A percentile compares a stretch with the other conserved stretches of the same genome.
These are phyloP conservation scores for Falco columbarius DNA, from an alignment of 2,797 vertebrate genomes.

Conservation along the genomic window DNA sequence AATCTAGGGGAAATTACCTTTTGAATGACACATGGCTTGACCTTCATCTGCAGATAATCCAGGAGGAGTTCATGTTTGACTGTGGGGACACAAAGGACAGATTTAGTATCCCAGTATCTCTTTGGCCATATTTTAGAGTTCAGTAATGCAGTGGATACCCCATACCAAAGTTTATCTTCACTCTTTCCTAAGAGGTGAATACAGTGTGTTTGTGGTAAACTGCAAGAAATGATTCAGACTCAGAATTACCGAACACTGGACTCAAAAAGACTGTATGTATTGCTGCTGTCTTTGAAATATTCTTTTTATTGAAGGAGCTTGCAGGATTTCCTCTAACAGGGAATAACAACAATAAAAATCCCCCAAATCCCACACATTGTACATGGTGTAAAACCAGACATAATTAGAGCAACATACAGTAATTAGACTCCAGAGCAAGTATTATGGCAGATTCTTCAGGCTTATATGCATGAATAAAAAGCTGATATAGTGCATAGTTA, in stretches of 20 bases:
- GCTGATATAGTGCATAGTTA: not conserved
- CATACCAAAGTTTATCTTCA: not conserved
- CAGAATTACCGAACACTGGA: not conserved
- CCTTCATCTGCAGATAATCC: slow-evolving; percentile 45
- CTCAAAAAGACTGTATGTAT: not conserved
- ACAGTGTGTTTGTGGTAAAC: not conserved
- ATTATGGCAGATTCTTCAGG: not conserved
- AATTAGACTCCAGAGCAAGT: slow-evolving; percentile 1
- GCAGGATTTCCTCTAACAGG: not conserved
- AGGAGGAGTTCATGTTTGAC: not conserved
- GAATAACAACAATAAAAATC: not conserved
- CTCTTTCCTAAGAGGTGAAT: not conserved
- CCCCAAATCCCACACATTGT: not conserved
- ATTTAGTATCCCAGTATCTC: not conserved
- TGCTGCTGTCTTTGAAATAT: not conserved
- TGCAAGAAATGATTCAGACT: not conserved
- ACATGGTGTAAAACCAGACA: not conserved
- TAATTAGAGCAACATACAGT: not conserved
- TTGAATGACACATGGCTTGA: slow-evolving; percentile 7
- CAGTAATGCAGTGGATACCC: not conserved
- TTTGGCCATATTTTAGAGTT: not conserved
- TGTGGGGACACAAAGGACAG: not conserved
- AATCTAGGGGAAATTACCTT: slow-evolving; percentile 37
- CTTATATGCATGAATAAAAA: not conserved
- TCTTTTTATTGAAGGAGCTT: not conserved